A percentile compares a stretch with the other conserved stretches of the same genome.
These are phyloP conservation scores for Agonopterix heracliana DNA, from an alignment of 2,888 invertebrate genomes.

Conservation along the genomic window DNA sequence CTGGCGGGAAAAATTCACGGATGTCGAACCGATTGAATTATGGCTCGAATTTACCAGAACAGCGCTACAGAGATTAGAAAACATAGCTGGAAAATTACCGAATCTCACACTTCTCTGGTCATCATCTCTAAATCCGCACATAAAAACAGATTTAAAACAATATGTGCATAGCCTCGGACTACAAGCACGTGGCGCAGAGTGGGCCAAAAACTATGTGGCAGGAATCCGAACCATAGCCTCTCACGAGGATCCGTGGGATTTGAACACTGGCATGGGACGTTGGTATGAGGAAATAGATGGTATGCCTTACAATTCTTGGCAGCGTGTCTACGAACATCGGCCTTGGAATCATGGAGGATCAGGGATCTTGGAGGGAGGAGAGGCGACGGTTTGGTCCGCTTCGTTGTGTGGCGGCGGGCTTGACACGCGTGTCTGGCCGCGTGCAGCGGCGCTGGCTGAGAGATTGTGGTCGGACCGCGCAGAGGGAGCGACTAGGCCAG, in stretches of 20 bases:
- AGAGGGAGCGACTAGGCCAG: slow-evolving; percentile 61
- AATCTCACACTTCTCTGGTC: slow-evolving; percentile 47
- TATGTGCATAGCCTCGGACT: slow-evolving; percentile 36
- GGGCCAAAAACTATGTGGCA: slow-evolving; percentile 61
- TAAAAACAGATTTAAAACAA: slow-evolving; percentile 38
- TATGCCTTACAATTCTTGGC: slow-evolving; percentile 89
- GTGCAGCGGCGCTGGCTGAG: slow-evolving; percentile 87
- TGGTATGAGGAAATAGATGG: slow-evolving; percentile 88
- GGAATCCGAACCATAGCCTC: slow-evolving; percentile 84
- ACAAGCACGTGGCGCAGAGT: slow-evolving; percentile 80
- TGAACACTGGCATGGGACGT: slow-evolving; percentile 87
- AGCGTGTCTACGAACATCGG: slow-evolving; percentile 86
- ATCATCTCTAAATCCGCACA: slow-evolving; percentile 34
- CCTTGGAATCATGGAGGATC: slow-evolving; percentile 70
- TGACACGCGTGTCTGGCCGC: slow-evolving; percentile 86
- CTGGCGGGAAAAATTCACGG: slow-evolving; percentile 80
- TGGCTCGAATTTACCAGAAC: slow-evolving; percentile 84
- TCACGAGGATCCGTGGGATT: slow-evolving; percentile 89
- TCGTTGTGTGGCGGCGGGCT: slow-evolving; percentile 81
- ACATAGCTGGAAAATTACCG: slow-evolving; percentile 59
- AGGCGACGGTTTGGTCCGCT: slow-evolving; percentile 88
- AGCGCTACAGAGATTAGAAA: slow-evolving; percentile 73
- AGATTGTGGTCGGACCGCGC: slow-evolving; percentile 82
- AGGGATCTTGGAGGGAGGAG: slow-evolving; percentile 80
- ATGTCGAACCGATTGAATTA: slow-evolving; percentile 78